A percentile compares a stretch with the other conserved stretches of the same genome.
phyloP scores from a whole-genome alignment of 64 coral and sea anemone species.

The Cladopsammia gracilis region DNA sequence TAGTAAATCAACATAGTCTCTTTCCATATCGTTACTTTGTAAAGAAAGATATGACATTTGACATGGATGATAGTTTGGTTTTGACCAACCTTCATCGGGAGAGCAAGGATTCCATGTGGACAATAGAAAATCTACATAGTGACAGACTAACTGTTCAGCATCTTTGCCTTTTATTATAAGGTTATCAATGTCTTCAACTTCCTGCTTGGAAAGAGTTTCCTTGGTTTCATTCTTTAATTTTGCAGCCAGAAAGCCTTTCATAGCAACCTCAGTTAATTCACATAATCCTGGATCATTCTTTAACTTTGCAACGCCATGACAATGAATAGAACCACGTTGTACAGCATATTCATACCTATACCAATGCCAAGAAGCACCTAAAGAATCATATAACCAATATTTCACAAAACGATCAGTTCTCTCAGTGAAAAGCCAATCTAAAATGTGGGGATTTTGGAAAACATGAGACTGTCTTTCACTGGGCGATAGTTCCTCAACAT shows the following conservation, averaged over 20 bases:
- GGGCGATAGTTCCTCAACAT: background rate
- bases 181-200: background rate
- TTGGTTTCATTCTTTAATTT: background rate
- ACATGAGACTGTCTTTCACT: constrained; percentile 8
- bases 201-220: background rate
- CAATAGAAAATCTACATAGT: constrained; percentile 54
- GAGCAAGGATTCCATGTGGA: constrained; percentile 17
- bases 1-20: too few species aligned
- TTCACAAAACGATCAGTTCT: constrained; percentile 39
- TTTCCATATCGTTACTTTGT: too few species aligned
- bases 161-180: constrained; percentile 1
- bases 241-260: constrained; percentile 31
- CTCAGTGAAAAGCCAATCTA: constrained; percentile 56
- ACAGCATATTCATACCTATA: constrained; percentile 58
- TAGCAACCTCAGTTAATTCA: constrained; percentile 31
- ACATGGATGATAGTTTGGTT: constrained; percentile 51
- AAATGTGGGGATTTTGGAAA: constrained; percentile 51
- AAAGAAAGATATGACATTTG: background rate
- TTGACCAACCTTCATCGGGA: background rate
- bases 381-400: constrained; percentile 31
- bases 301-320: constrained; percentile 50
- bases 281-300: constrained; percentile 45
- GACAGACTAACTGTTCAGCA: constrained; percentile 4
- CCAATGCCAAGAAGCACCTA: constrained; percentile 35
- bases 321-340: constrained; percentile 50